Percentiles rank a stretch among this genome's conserved stretches.
phyloP scores from a whole-genome alignment of 2,888 invertebrate genomes.

The Agrypnus murinus region DNA sequence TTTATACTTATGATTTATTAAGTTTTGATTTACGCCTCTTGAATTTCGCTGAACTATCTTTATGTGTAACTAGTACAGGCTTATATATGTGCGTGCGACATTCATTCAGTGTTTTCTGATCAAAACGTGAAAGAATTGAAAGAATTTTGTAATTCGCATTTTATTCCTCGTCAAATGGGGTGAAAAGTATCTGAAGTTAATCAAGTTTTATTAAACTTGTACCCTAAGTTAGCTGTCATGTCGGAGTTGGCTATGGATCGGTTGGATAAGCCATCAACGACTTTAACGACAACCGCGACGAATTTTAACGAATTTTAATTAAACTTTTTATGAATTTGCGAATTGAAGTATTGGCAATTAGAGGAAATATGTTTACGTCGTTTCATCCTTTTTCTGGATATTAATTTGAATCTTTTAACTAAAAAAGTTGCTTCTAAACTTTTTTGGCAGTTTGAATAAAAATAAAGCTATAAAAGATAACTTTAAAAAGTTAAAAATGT shows the following conservation, averaged over 20 bases:
- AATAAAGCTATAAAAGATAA: constrained; percentile 52
- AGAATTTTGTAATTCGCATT: constrained; percentile 52
- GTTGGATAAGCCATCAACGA: constrained; percentile 41
- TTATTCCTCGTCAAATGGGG: constrained; percentile 51
- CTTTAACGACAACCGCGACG: constrained; percentile 46
- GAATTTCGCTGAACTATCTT: constrained; percentile 48
- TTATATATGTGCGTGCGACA: constrained; percentile 5
- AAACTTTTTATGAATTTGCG: constrained; percentile 43
- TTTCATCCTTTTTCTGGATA: too few relatives aligned
- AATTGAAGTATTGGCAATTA: not conserved
- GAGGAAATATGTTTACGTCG: not conserved
- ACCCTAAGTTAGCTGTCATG: constrained; percentile 53
- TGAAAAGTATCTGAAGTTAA: constrained; percentile 52
- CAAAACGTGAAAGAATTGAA: constrained; percentile 45
- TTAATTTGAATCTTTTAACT: not conserved
- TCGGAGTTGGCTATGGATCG: constrained; percentile 34
- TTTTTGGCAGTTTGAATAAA: constrained; percentile 34
- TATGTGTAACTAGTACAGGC: too few relatives aligned
- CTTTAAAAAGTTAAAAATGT: constrained; percentile 45
- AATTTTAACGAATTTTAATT: constrained; percentile 49
- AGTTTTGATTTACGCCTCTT: constrained; percentile 60
- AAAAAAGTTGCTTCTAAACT: not conserved
- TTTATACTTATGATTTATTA: constrained; percentile 59
- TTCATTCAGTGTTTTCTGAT: constrained; percentile 31
- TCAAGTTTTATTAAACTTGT: constrained; percentile 52